phyloP scores from a whole-genome alignment of 2,888 invertebrate species.

The Campoplex nolae region DNA sequence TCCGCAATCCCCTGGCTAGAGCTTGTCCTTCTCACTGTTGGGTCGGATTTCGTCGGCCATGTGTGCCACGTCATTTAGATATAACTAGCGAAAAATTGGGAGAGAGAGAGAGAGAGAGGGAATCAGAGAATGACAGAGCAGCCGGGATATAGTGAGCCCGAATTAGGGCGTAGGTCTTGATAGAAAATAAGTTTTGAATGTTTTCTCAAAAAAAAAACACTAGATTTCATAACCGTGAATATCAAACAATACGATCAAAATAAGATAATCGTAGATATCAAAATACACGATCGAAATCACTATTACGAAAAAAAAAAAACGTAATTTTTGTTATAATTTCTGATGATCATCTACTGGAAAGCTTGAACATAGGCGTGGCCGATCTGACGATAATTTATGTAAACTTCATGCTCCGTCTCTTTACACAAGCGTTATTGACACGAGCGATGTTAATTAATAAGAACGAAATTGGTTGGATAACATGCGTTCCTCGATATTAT shows the following conservation, averaged over 20 bases:
- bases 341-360: background rate
- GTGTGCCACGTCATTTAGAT: constrained; percentile 48
- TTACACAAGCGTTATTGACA: background rate
- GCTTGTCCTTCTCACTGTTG: constrained; percentile 49
- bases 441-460: constrained; percentile 26
- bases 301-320: no score
- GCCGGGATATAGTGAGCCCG: constrained; percentile 12
- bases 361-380: background rate
- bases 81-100: background rate
- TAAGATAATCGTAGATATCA: no score
- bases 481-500: background rate
- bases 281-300: no score
- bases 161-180: constrained; percentile 18
- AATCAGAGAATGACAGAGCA: background rate
- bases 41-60: constrained; percentile 58
- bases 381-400: background rate
- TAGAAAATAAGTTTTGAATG: background rate
- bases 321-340: no score
- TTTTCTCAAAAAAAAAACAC: background rate
- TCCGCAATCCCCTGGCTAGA: constrained; percentile 34
- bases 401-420: no score
- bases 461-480: constrained; percentile 16
- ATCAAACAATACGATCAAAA: no score
- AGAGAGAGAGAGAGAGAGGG: background rate
- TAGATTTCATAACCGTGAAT: background rate